Percentiles rank a stretch among this genome's conserved stretches.
phyloP scores from a whole-genome alignment of 1,140 invertebrate genomes.

The Anoplophora glabripennis region DNA sequence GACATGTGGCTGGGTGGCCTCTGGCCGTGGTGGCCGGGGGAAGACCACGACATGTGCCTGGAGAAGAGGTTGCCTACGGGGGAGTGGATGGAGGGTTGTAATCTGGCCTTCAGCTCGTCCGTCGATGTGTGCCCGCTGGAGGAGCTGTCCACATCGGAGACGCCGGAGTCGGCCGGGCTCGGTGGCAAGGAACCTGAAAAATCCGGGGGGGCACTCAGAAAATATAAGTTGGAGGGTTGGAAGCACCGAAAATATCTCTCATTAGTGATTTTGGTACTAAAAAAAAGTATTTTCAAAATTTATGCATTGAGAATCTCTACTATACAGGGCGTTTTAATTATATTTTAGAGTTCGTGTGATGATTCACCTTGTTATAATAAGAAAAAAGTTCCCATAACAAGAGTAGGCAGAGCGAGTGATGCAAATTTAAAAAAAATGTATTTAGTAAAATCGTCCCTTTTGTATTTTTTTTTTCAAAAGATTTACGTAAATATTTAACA shows the following conservation, averaged over 20 bases:
- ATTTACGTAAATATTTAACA: too few species aligned
- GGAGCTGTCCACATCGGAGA: conserved; percentile 93
- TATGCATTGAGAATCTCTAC: too few species aligned
- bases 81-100: conserved; percentile 49
- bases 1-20: conserved; percentile 36
- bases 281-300: too few species aligned
- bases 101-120: conserved; percentile 81
- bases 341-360: too few species aligned
- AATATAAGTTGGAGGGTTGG: conserved; percentile 4
- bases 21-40: conserved; percentile 34
- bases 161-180: conserved; percentile 94
- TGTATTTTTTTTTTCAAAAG: too few species aligned
- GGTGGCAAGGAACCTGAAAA: conserved; percentile 85
- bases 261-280: too few species aligned
- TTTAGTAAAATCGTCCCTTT: too few species aligned
- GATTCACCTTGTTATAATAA: too few species aligned
- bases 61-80: conserved; percentile 39
- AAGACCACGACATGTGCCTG: conserved; percentile 37
- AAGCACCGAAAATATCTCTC: not conserved
- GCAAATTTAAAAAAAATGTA: too few species aligned
- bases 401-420: too few species aligned
- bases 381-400: too few species aligned
- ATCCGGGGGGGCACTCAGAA: conserved; percentile 9
- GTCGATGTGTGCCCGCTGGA: conserved; percentile 83
- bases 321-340: too few species aligned